Base-by-base conservation (phyloP, 2,113 vertebrate genomes). In the Centrocercus urophasianus region DNA sequence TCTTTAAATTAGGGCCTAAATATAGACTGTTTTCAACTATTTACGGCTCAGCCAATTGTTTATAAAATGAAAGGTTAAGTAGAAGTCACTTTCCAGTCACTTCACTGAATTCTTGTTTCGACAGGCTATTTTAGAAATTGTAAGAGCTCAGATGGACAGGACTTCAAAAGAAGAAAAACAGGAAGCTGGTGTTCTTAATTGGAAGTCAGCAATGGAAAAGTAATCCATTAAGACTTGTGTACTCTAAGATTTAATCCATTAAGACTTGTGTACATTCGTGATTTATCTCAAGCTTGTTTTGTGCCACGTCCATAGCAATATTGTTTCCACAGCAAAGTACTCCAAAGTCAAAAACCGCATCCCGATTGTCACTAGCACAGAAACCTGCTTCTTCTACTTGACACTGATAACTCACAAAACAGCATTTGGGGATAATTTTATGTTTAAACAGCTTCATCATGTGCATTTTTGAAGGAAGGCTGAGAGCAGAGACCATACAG, bases 161-260 rank as follows among this genome's bases (percentile, higher is more conserved):
- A 86, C 36, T 79, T 90, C 73, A 89, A 67, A 64, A 86, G n/a
- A 81, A 95, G 84, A 87, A 89, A 92, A 96, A 96, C 87, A 94
- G 84, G 95, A 96, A 94, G 86, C 15, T 90, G 28, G 18, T 86
- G 67, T 13, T 93, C 93, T 93, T 74, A 92, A 96, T 93, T 97
- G 83, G 87, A 96, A 96, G 88, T 18, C 70, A 95, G 93, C 66
- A 93, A 64, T 70, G 83, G 86, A 96, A 97, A 94, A 96, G 59
- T 56, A 96, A 96, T 93, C 89, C 89, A 75, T 96, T 91, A 96
- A 88, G 82, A 32, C 57, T 83, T 88, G 77, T 64, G 75, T 88
- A 95, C 71, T 84, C 74, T 34, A 91, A 93, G 42, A 42, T 42
- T 42, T 52, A 96, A 96, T 93, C 89, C 89, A 75, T 96, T 91